Base-by-base conservation (phyloP, 2,113 vertebrate genomes). In the Acanthochromis polyacanthus region DNA sequence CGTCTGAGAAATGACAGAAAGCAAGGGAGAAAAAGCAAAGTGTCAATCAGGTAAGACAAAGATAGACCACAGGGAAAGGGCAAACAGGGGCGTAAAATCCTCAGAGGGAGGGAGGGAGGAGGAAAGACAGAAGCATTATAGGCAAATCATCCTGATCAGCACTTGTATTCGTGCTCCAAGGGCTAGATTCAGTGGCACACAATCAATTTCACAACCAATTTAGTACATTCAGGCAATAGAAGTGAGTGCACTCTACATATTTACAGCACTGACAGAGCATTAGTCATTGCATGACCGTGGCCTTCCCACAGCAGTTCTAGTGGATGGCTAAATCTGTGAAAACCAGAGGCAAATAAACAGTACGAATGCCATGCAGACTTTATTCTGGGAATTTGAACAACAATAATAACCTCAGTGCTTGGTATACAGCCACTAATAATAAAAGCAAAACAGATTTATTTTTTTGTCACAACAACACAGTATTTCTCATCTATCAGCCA, bases 21-120 rank as follows among this genome's bases (percentile, higher is more conserved):
- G 89, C 89, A 84, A 81, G 84, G 90, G 85, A 89, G 83, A 90
- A 88, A 95, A 96, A 96, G 96, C 94, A 96, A 95, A 96, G 93
- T 95, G 95, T 96, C 94, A 96, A 95, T 94, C 93, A 93, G 94
- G 80, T 84, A 77, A 94, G 75, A 85, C 67, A 85, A 63, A 92
- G 79, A 91, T 85, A 93, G 81, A 80, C 62, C 51, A 85, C 17
- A 86, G 65, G 60, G 57, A 82, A 72, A 71, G 64, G 78, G 70
- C 36, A 76, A 82, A 85, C 55, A 32, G 71, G 65, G 73, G 46
- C 20, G 71, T 15, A 43, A 56, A 32, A 72, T 60, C 38, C 75
- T 75, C 82, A 36, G n/a, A 48, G 58, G 46, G 43, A 8, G 15
- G 50, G 36, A 7, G 19, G 38, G 60, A 10, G 32, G 40, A 22